A percentile compares a stretch with the other conserved stretches of the same genome.
Conservation (phyloP, 1,140 invertebrate genomes). For the Dreissena polymorpha region DNA sequence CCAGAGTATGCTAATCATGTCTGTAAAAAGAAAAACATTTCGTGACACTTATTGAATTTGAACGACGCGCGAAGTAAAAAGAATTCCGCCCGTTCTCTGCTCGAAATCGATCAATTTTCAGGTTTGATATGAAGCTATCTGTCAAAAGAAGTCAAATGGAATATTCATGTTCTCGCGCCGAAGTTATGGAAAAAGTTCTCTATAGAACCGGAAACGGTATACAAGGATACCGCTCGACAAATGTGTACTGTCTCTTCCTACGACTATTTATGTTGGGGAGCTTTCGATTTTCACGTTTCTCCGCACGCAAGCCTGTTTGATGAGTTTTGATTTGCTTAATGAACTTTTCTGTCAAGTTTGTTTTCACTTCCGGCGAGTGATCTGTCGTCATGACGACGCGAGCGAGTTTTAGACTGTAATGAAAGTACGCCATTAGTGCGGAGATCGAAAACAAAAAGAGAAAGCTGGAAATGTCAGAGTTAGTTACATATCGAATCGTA, state of each 20-base stretch:
- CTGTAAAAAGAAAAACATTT: conserved; percentile 26
- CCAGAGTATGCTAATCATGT: conserved; percentile 46
- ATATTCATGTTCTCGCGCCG: conserved; percentile 54
- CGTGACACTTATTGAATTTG: conserved; percentile 56
- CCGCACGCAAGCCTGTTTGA: conserved; percentile 55
- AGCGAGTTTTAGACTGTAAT: conserved; percentile 48
- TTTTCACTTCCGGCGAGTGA: conserved; percentile 51
- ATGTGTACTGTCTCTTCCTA: conserved; percentile 47
- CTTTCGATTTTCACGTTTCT: conserved; percentile 49
- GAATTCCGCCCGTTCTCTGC: conserved; percentile 3
- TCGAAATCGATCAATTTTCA: conserved; percentile 55
- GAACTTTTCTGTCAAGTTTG: conserved; percentile 56
- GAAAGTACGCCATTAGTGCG: conserved; percentile 51
- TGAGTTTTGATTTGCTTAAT: conserved; percentile 55
- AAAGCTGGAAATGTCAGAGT: neutral
- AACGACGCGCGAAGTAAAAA: conserved; percentile 41
- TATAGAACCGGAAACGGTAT: conserved; percentile 50
- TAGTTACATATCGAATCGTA: conserved; percentile 54
- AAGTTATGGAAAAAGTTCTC: conserved; percentile 48
- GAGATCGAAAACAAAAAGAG: conserved; percentile 34
- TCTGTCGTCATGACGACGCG: conserved; percentile 45
- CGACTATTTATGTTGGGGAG: conserved; percentile 28
- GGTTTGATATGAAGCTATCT: conserved; percentile 54
- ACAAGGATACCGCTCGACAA: conserved; percentile 46
- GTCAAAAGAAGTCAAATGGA: conserved; percentile 58